These are phyloP conservation scores for Wiebesia pumilae DNA, from an alignment of 1,140 invertebrate species.

Conservation along the genomic window DNA sequence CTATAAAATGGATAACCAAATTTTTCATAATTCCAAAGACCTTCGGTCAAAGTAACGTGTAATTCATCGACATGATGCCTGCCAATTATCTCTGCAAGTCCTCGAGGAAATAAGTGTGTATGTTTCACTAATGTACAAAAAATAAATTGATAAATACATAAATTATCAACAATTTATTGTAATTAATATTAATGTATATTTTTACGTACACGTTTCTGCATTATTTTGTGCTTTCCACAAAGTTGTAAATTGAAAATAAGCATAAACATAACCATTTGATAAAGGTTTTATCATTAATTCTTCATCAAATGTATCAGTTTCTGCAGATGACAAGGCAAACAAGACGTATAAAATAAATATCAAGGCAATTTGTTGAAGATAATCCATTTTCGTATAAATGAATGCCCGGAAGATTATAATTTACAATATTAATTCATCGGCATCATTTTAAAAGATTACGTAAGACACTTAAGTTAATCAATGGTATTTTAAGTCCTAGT, in stretches of 20 bases:
- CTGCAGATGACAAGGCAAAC: constrained; percentile 50
- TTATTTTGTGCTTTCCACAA: constrained; percentile 79
- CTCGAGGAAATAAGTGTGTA: constrained; percentile 91
- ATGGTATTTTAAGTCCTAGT: not conserved
- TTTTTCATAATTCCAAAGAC: constrained; percentile 92
- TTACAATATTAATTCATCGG: not conserved
- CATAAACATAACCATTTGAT: constrained; percentile 85
- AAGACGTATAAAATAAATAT: constrained; percentile 44
- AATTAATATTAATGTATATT: constrained; percentile 10
- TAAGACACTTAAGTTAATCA: not conserved
- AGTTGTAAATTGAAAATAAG: constrained; percentile 91
- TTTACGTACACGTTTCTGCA: constrained; percentile 77
- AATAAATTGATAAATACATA: not conserved
- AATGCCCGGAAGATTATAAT: constrained; percentile 49
- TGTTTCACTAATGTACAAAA: constrained; percentile 79
- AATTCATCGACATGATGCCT: constrained; percentile 91
- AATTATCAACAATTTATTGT: too few relatives aligned
- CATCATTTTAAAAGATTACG: not conserved
- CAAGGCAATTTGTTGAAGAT: constrained; percentile 13
- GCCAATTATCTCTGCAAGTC: constrained; percentile 91
- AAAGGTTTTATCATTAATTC: constrained; percentile 88
- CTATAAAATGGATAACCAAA: constrained; percentile 94
- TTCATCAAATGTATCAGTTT: constrained; percentile 84
- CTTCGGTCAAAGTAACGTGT: constrained; percentile 93
- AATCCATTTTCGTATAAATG: constrained; percentile 47